Conservation (phyloP, 2,113 vertebrate genomes). For the Genyomyrus donnyi region DNA sequence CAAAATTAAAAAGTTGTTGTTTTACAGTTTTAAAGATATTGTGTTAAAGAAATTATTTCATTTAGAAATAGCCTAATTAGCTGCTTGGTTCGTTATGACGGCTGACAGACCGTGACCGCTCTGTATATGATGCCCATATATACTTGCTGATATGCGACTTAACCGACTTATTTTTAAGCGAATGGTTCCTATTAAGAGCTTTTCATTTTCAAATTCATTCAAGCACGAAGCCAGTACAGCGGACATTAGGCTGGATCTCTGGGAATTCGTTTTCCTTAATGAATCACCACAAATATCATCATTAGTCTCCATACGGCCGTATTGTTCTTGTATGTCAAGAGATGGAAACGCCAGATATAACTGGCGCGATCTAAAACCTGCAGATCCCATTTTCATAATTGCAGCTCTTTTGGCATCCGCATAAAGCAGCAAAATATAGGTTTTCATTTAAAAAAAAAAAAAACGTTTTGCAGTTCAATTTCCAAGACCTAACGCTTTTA, state of each 20-base stretch:
- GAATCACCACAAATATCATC: neutral
- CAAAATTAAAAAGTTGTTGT: neutral
- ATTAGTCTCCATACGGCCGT: neutral
- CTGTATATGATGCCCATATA: neutral
- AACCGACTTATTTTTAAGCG: neutral
- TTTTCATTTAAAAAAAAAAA: neutral
- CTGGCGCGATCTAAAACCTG: neutral
- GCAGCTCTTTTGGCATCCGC: neutral
- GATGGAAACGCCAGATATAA: neutral
- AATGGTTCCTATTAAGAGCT: neutral
- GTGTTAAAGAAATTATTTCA: neutral
- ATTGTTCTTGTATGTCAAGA: neutral
- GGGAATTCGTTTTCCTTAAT: neutral
- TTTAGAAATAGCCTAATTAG: neutral
- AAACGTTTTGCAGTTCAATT: slow-evolving; percentile 6
- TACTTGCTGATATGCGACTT: neutral
- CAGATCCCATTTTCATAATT: neutral
- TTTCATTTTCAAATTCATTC: neutral
- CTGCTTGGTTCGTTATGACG: neutral
- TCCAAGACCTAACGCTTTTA: neutral
- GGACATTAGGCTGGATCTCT: neutral
- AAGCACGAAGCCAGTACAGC: neutral
- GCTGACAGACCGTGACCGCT: neutral
- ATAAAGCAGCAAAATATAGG: neutral
- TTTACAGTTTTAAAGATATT: neutral